Conservation (phyloP, 2,888 invertebrate genomes). For the Aporophyla lueneburgensis region DNA sequence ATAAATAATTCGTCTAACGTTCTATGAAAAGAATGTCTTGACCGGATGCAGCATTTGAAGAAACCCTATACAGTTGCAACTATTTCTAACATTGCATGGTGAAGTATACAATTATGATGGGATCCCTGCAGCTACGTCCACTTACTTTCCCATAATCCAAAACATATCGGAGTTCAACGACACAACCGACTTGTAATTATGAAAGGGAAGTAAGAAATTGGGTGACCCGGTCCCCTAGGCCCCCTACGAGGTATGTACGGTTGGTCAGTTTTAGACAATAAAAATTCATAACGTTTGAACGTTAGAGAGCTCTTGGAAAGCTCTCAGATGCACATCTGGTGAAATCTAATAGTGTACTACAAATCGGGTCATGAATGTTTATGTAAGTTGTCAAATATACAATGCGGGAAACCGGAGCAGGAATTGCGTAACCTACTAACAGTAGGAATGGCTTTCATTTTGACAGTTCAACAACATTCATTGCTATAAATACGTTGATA, state of each 20-base stretch:
- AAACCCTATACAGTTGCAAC: slow-evolving; percentile 75
- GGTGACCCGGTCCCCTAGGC: slow-evolving; percentile 86
- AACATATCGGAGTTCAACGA: slow-evolving; percentile 86
- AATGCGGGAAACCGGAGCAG: slow-evolving; percentile 59
- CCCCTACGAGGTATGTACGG: slow-evolving; percentile 84
- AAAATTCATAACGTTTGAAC: slow-evolving; percentile 79
- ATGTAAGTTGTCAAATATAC: slow-evolving; percentile 69
- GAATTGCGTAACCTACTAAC: no score
- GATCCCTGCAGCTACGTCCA: slow-evolving; percentile 85
- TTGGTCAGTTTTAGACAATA: slow-evolving; percentile 90
- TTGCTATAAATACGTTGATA: no score
- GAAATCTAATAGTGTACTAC: slow-evolving; percentile 68
- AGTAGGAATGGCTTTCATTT: no score
- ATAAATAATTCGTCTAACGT: slow-evolving; percentile 46
- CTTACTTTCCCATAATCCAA: slow-evolving; percentile 82
- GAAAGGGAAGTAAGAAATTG: slow-evolving; percentile 86
- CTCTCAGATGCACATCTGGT: slow-evolving; percentile 80
- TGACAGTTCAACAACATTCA: no score
- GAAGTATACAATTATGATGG: slow-evolving; percentile 75
- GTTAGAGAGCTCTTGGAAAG: slow-evolving; percentile 77
- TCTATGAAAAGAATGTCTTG: slow-evolving; percentile 68
- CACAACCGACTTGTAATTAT: slow-evolving; percentile 88
- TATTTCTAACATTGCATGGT: slow-evolving; percentile 75
- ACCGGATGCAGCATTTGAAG: slow-evolving; percentile 73
- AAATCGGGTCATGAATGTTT: slow-evolving; percentile 58